Conservation (phyloP, 1,140 invertebrate genomes). For the Platyscapa corneri region DNA sequence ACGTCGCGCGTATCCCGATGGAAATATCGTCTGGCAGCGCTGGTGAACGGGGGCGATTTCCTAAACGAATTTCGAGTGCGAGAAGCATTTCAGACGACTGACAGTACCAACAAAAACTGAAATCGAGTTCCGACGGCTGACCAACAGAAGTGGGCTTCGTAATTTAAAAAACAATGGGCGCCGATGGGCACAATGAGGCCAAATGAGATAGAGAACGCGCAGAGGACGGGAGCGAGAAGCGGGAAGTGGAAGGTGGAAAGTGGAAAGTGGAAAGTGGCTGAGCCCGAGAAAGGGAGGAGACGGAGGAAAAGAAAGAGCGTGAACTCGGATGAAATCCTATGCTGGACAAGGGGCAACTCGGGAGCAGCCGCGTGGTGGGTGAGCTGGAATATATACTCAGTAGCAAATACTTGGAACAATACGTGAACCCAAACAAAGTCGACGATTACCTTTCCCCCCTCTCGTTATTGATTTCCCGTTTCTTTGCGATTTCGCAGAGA, state of each 20-base stretch:
- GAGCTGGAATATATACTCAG: conserved; percentile 9
- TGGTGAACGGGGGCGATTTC: conserved; percentile 52
- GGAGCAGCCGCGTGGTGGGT: neutral
- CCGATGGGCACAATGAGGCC: conserved; percentile 72
- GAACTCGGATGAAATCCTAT: conserved; percentile 70
- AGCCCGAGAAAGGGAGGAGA: conserved; percentile 57
- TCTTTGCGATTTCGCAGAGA: conserved; percentile 35
- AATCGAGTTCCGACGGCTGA: conserved; percentile 65
- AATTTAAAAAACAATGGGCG: conserved; percentile 75
- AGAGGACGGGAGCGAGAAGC: conserved; percentile 59
- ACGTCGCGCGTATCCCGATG: conserved; percentile 22
- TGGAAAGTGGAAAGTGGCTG: conserved; percentile 18
- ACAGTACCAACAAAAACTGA: conserved; percentile 69
- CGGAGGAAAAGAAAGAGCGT: neutral
- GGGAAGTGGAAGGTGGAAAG: conserved; percentile 28
- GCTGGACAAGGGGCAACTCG: conserved; percentile 61
- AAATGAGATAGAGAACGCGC: conserved; percentile 73
- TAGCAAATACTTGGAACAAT: conserved; percentile 68
- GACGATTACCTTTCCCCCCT: conserved; percentile 51
- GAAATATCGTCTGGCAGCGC: conserved; percentile 16
- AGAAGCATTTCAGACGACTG: conserved; percentile 68
- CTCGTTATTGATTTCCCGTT: neutral
- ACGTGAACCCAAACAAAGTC: conserved; percentile 60
- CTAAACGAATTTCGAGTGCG: conserved; percentile 63
- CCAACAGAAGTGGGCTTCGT: conserved; percentile 70